Conservation (phyloP, 2,797 vertebrate genomes). For the Gymnoscopelus braueri region DNA sequence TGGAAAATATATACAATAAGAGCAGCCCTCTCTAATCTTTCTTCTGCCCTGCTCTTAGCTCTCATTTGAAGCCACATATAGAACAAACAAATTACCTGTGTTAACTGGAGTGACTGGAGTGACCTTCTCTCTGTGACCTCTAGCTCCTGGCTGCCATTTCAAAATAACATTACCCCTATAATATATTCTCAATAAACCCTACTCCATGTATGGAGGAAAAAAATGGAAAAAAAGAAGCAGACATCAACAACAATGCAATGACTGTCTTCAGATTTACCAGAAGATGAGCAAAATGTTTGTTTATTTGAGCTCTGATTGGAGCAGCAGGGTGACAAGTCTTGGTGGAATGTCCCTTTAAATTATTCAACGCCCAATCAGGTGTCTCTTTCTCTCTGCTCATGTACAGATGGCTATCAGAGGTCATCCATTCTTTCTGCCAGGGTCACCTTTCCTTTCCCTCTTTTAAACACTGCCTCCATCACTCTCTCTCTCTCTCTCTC, state of each 20-base stretch:
- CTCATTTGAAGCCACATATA: too few relatives aligned
- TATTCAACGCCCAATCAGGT: conserved; percentile 83
- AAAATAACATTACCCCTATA: conserved; percentile 37
- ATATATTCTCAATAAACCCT: conserved; percentile 33
- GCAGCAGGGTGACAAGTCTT: conserved; percentile 69
- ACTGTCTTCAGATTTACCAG: conserved; percentile 66
- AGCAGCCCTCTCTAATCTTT: too few relatives aligned
- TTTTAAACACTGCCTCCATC: conserved; percentile 58
- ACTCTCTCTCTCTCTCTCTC: conserved; percentile 45
- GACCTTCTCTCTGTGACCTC: conserved; percentile 41
- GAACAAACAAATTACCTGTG: too few relatives aligned
- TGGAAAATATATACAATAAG: too few relatives aligned
- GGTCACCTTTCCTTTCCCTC: conserved; percentile 87
- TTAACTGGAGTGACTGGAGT: neutral
- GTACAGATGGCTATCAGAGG: conserved; percentile 93
- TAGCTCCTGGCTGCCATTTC: conserved; percentile 16
- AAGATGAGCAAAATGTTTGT: conserved; percentile 76
- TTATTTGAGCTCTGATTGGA: conserved; percentile 71
- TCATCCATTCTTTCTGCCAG: conserved; percentile 87
- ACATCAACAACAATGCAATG: conserved; percentile 29
- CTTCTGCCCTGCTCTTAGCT: too few relatives aligned
- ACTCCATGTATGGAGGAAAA: conserved; percentile 50
- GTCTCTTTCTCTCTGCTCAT: conserved; percentile 78
- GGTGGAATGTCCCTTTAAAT: conserved; percentile 86
- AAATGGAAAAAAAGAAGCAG: conserved; percentile 56